Conservation (phyloP, 2,113 vertebrate species). For the Scytalopus superciliaris region DNA sequence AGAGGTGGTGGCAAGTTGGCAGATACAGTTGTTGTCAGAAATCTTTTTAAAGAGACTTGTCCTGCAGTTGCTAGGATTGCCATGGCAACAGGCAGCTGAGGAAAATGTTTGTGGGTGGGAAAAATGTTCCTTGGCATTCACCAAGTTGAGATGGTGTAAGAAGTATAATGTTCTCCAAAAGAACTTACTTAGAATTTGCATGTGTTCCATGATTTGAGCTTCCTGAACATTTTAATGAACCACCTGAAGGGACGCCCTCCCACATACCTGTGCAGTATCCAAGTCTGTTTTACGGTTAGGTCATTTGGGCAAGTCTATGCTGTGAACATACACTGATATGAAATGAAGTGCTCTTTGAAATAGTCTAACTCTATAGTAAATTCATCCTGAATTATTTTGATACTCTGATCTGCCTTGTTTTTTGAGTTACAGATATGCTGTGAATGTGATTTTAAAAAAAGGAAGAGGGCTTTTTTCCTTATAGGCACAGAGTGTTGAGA, state of each 20-base stretch:
- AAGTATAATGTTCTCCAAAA: neutral
- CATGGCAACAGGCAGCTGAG: conserved; percentile 31
- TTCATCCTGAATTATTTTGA: neutral
- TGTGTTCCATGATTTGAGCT: neutral
- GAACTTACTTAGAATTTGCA: neutral
- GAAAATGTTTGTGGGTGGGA: conserved; percentile 10
- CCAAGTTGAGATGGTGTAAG: neutral
- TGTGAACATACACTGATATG: neutral
- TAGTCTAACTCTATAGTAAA: neutral
- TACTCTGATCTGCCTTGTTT: neutral
- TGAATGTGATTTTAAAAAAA: neutral
- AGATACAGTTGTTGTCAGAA: conserved; percentile 26
- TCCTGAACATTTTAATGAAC: neutral
- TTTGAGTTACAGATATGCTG: neutral
- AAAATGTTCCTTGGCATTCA: neutral
- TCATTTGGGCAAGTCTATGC: neutral
- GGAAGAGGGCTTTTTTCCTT: neutral
- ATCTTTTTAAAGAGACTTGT: conserved; percentile 7
- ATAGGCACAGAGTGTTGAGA: neutral
- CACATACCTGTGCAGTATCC: neutral
- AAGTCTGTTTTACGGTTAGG: neutral
- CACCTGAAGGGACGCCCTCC: neutral
- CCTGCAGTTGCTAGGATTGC: conserved; percentile 10
- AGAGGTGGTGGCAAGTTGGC: conserved; percentile 28
- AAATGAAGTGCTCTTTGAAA: neutral